Evolutionary conservation across 2,797 vertebrate genomes (phyloP).

Genomic region (Myotis vivesi): DNA sequence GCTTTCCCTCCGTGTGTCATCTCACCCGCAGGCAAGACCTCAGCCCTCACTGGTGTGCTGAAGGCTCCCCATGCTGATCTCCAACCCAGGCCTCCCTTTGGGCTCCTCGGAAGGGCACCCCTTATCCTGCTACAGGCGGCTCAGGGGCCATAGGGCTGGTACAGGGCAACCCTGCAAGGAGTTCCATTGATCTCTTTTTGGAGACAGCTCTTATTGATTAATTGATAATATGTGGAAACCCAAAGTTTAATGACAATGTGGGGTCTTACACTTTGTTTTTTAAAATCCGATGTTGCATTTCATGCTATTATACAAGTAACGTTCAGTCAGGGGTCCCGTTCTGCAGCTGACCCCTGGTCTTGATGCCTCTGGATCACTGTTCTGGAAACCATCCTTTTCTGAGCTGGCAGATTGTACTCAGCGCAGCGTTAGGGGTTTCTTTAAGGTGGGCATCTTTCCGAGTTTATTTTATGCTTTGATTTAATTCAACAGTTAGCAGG

Average conservation of each 20-base stretch:
- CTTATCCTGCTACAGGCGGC: neutral
- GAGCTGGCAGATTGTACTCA: neutral
- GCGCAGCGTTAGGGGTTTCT: neutral
- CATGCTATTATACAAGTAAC: neutral
- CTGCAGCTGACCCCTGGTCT: neutral
- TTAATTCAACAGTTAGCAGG: neutral
- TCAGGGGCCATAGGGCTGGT: neutral
- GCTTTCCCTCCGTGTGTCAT: neutral
- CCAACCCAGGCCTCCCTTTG: neutral
- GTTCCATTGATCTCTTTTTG: neutral
- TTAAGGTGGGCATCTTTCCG: neutral
- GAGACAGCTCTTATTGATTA: neutral
- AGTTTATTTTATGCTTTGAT: neutral
- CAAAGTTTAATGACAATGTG: slow-evolving; percentile 13
- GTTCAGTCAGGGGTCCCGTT: neutral
- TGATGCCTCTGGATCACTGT: neutral
- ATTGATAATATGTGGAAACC: neutral
- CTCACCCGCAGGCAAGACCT: neutral
- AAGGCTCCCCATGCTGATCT: neutral
- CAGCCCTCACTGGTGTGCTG: fast-evolving
- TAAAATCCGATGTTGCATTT: neutral
- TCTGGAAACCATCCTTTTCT: neutral
- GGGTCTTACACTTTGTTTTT: neutral
- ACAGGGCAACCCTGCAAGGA: neutral
- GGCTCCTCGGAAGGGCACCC: neutral